A percentile compares a stretch with the other conserved stretches of the same genome.
Evolutionary conservation across 2,113 vertebrate species (phyloP).

Genomic region (Toxotes chatareus): DNA sequence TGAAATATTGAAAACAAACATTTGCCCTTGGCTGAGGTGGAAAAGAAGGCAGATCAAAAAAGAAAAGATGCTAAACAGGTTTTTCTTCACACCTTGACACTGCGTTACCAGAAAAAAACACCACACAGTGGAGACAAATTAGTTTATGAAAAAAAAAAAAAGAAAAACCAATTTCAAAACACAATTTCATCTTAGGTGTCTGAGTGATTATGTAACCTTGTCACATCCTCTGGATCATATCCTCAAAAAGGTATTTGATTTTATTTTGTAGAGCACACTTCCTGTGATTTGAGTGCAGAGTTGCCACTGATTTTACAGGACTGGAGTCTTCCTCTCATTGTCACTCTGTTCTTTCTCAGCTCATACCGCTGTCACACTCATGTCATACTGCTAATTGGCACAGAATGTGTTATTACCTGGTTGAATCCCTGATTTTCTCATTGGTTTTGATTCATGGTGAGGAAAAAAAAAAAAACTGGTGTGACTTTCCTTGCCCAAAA

Average conservation of each 20-base stretch:
- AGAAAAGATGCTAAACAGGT: neutral
- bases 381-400: conserved; percentile 10
- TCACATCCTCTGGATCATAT: conserved; percentile 1
- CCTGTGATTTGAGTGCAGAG: neutral
- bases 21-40: neutral
- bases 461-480: neutral
- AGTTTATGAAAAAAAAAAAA: neutral
- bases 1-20: neutral
- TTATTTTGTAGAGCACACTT: neutral
- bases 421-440: neutral
- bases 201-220: neutral
- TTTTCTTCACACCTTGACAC: no score
- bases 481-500: neutral
- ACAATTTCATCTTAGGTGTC: neutral
- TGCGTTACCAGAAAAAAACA: neutral
- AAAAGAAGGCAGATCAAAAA: neutral
- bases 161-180: neutral
- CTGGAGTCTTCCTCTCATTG: neutral
- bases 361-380: neutral
- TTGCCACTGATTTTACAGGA: neutral
- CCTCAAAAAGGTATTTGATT: neutral
- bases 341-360: neutral
- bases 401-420: neutral
- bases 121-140: no score
- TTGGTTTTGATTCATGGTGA: neutral